These are phyloP conservation scores for Numenius arquata DNA, from an alignment of 2,113 vertebrate genomes.

Conservation along the genomic window DNA sequence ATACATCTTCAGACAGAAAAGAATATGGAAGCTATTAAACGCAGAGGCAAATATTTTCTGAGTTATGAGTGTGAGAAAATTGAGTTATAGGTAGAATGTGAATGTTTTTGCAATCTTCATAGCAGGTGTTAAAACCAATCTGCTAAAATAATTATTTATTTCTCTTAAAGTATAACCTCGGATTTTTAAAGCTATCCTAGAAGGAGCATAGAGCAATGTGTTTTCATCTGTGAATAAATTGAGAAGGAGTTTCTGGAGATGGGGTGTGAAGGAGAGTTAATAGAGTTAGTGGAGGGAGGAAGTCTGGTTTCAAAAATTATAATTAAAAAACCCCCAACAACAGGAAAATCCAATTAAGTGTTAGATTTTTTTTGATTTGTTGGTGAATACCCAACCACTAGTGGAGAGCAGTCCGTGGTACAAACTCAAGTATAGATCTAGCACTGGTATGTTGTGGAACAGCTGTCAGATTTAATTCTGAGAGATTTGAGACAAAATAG, in stretches of 20 bases:
- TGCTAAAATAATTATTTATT: slow-evolving; percentile 55
- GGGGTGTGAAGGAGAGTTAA: not conserved
- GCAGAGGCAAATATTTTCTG: slow-evolving; percentile 48
- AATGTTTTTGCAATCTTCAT: slow-evolving; percentile 44
- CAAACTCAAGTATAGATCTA: not conserved
- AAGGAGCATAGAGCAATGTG: not conserved
- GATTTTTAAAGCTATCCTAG: slow-evolving; percentile 19
- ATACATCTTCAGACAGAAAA: slow-evolving; percentile 37
- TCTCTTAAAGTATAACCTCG: slow-evolving; percentile 5
- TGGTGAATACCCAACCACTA: slow-evolving; percentile 29
- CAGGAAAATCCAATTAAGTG: not conserved
- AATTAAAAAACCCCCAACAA: not conserved
- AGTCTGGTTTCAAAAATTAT: not conserved
- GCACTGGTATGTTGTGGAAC: not conserved
- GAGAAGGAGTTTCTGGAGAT: not conserved
- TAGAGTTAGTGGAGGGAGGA: not conserved
- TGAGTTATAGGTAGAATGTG: slow-evolving; percentile 19
- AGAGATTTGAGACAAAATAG: not conserved
- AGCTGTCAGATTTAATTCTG: not conserved
- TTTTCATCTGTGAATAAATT: slow-evolving; percentile 11
- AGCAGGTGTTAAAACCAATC: slow-evolving; percentile 32
- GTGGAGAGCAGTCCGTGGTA: not conserved
- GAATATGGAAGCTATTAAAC: slow-evolving; percentile 48
- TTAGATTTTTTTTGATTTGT: not conserved
- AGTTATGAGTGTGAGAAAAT: slow-evolving; percentile 30